Conservation (phyloP, 1,140 invertebrate genomes). For the Papilio dardanus region DNA sequence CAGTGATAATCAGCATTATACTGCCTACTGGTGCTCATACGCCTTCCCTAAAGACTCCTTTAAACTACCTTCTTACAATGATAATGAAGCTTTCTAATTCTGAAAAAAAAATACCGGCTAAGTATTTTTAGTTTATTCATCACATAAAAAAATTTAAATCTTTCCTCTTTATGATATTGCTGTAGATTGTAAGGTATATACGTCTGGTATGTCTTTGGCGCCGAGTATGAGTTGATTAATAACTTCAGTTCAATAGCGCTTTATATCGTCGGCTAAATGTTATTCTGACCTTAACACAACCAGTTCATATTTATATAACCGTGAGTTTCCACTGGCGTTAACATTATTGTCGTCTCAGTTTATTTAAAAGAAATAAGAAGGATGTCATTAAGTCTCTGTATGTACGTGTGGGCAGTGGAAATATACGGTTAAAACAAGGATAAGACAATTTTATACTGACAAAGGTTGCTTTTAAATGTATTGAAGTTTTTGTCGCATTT, state of each 20-base stretch:
- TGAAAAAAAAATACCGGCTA: too few relatives aligned
- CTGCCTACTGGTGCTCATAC: too few relatives aligned
- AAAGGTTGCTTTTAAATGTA: background rate
- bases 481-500: background rate
- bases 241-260: background rate
- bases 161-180: too few relatives aligned
- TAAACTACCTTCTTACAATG: too few relatives aligned
- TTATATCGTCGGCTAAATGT: slow-evolving; percentile 8
- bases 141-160: too few relatives aligned
- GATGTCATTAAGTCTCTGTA: background rate
- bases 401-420: background rate
- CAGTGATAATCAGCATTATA: too few relatives aligned
- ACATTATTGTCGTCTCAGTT: background rate
- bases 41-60: too few relatives aligned
- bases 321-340: background rate
- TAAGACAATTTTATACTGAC: background rate
- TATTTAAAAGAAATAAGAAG: background rate
- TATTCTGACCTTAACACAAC: slow-evolving; percentile 9
- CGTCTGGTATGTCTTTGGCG: background rate
- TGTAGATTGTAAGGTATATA: background rate
- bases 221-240: background rate
- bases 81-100: too few relatives aligned
- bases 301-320: background rate
- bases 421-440: background rate
- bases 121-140: too few relatives aligned